Evolutionary conservation across 2,113 vertebrate species (phyloP).

Genomic region (Athene noctua): DNA sequence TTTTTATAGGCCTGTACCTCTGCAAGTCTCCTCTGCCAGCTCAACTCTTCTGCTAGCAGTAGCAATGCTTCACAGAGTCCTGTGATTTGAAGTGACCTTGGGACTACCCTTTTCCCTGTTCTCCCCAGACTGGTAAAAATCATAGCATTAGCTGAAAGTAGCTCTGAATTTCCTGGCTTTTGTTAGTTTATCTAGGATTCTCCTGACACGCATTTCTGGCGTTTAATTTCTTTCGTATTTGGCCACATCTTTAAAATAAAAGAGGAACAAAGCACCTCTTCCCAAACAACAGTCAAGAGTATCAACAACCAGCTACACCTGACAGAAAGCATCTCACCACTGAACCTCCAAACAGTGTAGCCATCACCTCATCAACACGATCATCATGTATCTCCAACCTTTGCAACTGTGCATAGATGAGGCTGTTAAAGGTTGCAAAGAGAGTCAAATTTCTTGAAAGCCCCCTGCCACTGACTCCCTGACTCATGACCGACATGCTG

Average conservation of each 20-base stretch:
- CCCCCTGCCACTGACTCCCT: constrained; percentile 10
- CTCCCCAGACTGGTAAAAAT: constrained; percentile 5
- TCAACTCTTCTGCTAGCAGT: neutral
- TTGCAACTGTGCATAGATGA: neutral
- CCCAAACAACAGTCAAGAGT: neutral
- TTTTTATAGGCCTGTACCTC: constrained; percentile 49
- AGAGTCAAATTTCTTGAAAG: constrained; percentile 5
- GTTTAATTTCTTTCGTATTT: neutral
- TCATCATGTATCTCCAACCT: neutral
- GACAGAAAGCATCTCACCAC: neutral
- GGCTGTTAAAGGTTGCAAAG: constrained; percentile 6
- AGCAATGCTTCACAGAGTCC: neutral
- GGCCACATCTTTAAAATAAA: neutral
- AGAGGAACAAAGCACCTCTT: neutral
- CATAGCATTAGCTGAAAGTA: neutral
- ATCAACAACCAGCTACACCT: neutral
- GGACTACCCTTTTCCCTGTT: constrained; percentile 7
- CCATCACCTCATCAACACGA: neutral
- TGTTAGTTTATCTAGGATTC: neutral
- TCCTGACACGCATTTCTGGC: neutral
- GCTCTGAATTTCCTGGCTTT: neutral
- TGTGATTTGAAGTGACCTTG: constrained; percentile 44
- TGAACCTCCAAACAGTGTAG: neutral
- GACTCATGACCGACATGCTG: constrained; percentile 27
- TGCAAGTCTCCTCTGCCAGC: constrained; percentile 3